Percentiles rank a stretch among this genome's conserved stretches.
Evolutionary conservation across 92 coral and sea anemone genomes (phyloP).

Genomic region (Parazoanthus atlanticus): DNA sequence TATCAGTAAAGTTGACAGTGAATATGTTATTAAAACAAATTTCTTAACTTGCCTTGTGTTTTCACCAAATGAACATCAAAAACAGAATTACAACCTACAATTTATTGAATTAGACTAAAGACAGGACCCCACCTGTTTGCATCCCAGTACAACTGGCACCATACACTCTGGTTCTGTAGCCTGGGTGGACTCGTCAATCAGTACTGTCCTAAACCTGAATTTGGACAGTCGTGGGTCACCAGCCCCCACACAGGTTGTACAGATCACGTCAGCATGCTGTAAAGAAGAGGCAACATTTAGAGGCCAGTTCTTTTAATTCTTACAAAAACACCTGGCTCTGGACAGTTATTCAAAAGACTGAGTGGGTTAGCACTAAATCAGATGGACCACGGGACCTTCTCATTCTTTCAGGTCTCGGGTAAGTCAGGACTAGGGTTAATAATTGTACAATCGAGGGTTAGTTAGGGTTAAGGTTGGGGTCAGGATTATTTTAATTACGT

Average conservation of each 20-base stretch:
- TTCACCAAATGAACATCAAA: neutral
- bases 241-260: conserved; percentile 99
- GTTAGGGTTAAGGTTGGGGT: too few relatives aligned
- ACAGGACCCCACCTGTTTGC: conserved; percentile 80
- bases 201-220: conserved; percentile 97
- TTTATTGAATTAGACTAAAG: neutral
- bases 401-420: too few relatives aligned
- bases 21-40: too few relatives aligned
- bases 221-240: conserved; percentile 99
- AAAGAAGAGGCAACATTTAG: neutral
- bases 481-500: too few relatives aligned
- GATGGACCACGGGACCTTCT: too few relatives aligned
- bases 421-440: too few relatives aligned
- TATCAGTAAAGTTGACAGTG: neutral
- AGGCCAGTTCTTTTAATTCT: neutral
- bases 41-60: neutral
- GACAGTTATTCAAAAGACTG: too few relatives aligned
- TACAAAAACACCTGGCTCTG: too few relatives aligned
- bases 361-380: too few relatives aligned
- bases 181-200: conserved; percentile 98
- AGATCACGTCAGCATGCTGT: conserved; percentile 98
- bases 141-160: conserved; percentile 97
- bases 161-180: conserved; percentile 99
- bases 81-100: too few relatives aligned
- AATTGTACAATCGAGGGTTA: too few relatives aligned